phyloP scores from a whole-genome alignment of 1,140 invertebrate species.

The Penaeus japonicus region DNA sequence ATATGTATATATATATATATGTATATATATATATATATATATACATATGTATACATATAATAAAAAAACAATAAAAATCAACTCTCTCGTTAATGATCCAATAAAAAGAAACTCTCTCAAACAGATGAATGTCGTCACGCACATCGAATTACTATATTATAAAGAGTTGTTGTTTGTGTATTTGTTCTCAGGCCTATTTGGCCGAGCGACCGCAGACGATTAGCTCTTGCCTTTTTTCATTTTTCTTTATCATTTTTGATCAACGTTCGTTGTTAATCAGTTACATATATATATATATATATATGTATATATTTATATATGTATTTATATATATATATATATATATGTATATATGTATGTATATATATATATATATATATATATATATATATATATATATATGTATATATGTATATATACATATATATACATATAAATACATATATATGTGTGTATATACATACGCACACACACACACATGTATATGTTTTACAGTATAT shows the following conservation, averaged over 20 bases:
- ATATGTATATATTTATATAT: neutral
- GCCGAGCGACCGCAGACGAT: too few species aligned
- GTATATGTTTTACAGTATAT: neutral
- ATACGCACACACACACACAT: neutral
- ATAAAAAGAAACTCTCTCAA: too few species aligned
- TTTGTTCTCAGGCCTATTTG: too few species aligned
- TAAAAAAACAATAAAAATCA: too few species aligned
- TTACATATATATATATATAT: neutral
- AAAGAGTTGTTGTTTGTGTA: too few species aligned
- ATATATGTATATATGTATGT: neutral
- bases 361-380: constrained; percentile 10
- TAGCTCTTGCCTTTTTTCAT: too few species aligned
- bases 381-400: neutral
- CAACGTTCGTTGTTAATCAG: neutral
- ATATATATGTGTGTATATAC: neutral
- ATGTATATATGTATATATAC: neutral
- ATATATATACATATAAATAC: neutral
- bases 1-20: neutral
- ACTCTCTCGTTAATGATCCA: too few species aligned
- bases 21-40: neutral
- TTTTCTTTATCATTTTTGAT: too few species aligned
- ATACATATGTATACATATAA: neutral
- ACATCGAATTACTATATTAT: too few species aligned
- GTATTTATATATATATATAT: neutral
- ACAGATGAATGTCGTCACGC: too few species aligned